These are phyloP conservation scores for Pseudomyrmex gracilis DNA, from an alignment of 1,140 invertebrate species.

Conservation along the genomic window DNA sequence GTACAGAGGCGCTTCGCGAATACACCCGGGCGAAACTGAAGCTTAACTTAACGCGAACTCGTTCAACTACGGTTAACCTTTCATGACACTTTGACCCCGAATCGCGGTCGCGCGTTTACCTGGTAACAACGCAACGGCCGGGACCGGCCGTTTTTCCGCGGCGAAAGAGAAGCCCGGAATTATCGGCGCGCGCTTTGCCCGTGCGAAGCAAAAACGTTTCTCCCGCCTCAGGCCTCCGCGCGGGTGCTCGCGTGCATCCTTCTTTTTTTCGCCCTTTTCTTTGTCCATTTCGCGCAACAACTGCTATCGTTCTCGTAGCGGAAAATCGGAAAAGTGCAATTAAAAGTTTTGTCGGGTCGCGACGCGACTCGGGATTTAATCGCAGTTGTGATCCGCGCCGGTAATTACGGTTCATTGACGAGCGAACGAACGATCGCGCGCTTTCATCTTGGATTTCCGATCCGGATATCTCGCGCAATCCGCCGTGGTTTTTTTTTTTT, in stretches of 20 bases:
- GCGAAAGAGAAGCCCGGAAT: conserved; percentile 55
- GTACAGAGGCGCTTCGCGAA: conserved; percentile 48
- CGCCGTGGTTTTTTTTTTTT: neutral
- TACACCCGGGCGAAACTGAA: conserved; percentile 75
- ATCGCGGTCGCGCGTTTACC: conserved; percentile 48
- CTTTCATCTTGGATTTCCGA: conserved; percentile 42
- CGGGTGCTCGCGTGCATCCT: neutral
- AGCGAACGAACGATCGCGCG: conserved; percentile 16
- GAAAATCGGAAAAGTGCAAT: conserved; percentile 73
- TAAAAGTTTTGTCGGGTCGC: conserved; percentile 71
- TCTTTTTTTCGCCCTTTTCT: conserved; percentile 30
- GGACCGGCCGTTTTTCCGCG: conserved; percentile 2
- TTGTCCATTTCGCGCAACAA: conserved; percentile 14
- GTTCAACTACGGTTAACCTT: conserved; percentile 82
- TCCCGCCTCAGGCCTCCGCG: conserved; percentile 26
- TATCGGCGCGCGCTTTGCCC: conserved; percentile 41
- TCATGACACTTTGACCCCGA: conserved; percentile 79
- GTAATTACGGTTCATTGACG: conserved; percentile 70
- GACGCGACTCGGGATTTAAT: conserved; percentile 64
- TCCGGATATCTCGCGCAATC: conserved; percentile 26
- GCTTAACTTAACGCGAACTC: conserved; percentile 80
- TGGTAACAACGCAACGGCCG: conserved; percentile 49
- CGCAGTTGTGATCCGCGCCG: conserved; percentile 60
- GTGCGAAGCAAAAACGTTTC: conserved; percentile 19
- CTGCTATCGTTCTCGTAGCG: conserved; percentile 11